These are phyloP conservation scores for Mythimna lalbum DNA, from an alignment of 2,888 invertebrate genomes.

Conservation along the genomic window DNA sequence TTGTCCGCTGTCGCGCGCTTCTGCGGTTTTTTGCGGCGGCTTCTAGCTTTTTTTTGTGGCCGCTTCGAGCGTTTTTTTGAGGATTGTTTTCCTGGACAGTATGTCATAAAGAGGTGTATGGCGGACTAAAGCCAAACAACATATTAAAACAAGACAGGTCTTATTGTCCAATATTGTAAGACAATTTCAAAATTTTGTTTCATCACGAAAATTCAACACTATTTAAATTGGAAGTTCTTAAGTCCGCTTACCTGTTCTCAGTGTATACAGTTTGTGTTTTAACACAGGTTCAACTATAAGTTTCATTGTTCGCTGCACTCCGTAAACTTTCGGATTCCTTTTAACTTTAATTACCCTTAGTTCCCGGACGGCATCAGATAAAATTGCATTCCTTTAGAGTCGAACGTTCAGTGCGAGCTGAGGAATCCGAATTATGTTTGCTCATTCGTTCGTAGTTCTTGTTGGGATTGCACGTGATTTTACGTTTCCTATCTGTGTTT, in stretches of 20 bases:
- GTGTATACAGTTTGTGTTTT: constrained; percentile 35
- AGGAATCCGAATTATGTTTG: constrained; percentile 65
- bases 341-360: constrained; percentile 76
- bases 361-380: constrained; percentile 72
- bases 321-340: constrained; percentile 69
- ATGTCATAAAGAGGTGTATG: too few relatives aligned
- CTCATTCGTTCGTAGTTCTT: constrained; percentile 49
- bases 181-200: not conserved
- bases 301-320: constrained; percentile 67
- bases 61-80: too few relatives aligned
- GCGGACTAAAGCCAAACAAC: not conserved
- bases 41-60: too few relatives aligned
- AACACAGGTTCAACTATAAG: constrained; percentile 62
- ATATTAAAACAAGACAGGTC: too few relatives aligned
- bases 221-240: constrained; percentile 31
- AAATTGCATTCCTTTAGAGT: constrained; percentile 76
- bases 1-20: too few relatives aligned
- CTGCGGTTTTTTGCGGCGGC: too few relatives aligned
- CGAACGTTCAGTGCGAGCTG: constrained; percentile 46
- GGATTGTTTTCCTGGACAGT: too few relatives aligned
- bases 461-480: constrained; percentile 51
- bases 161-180: not conserved
- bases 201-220: not conserved
- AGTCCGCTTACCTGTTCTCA: constrained; percentile 13
- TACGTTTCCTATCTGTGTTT: constrained; percentile 36